Conservation (phyloP, 2,113 vertebrate species). For the Xyrauchen texanus region DNA sequence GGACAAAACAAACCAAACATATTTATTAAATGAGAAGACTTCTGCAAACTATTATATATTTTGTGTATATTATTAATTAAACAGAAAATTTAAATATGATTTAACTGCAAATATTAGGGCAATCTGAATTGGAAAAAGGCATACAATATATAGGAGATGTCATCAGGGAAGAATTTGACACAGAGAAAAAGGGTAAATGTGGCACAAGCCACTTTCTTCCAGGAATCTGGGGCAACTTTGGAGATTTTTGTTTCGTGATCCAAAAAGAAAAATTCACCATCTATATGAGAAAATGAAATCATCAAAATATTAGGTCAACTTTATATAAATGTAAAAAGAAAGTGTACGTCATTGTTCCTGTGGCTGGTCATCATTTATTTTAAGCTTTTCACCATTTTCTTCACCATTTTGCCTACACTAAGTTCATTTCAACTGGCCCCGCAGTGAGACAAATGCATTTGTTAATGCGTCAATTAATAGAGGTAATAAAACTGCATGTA, state of each 20-base stretch:
- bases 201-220: constrained; percentile 82
- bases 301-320: too few relatives aligned
- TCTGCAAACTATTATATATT: too few relatives aligned
- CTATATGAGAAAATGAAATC: constrained; percentile 64
- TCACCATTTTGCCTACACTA: too few relatives aligned
- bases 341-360: too few relatives aligned
- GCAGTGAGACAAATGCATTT: too few relatives aligned
- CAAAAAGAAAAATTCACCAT: constrained; percentile 92
- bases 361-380: too few relatives aligned
- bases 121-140: constrained; percentile 41
- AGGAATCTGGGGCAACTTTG: constrained; percentile 87
- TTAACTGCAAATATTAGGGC: background rate
- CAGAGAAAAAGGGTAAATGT: constrained; percentile 86
- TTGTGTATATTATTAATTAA: background rate
- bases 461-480: too few relatives aligned
- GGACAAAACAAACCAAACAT: constrained; percentile 17
- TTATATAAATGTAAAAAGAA: too few relatives aligned
- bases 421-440: too few relatives aligned
- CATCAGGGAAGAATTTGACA: constrained; percentile 88
- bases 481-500: too few relatives aligned
- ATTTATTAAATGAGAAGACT: background rate
- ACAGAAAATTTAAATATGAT: background rate
- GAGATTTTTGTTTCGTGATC: constrained; percentile 86
- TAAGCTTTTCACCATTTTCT: too few relatives aligned
- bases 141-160: constrained; percentile 83